Percentiles rank a stretch among this genome's conserved stretches.
These are phyloP conservation scores for Parascotia fuliginaria DNA, from an alignment of 2,888 invertebrate genomes.

Conservation along the genomic window DNA sequence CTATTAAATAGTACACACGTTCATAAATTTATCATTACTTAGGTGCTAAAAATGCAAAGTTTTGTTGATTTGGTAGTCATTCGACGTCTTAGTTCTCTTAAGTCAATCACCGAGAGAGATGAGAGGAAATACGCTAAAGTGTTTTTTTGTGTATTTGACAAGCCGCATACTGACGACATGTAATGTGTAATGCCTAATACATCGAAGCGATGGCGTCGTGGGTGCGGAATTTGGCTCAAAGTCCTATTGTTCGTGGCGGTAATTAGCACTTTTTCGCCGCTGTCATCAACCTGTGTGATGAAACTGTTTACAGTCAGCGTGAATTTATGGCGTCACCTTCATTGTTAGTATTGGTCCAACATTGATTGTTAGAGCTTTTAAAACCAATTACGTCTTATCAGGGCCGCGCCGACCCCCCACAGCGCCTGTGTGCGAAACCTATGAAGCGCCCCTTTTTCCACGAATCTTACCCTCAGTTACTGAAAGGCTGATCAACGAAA, in stretches of 20 bases:
- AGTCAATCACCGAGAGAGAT: not conserved
- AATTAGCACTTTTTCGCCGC: slow-evolving; percentile 75
- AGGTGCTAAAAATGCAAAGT: slow-evolving; percentile 13
- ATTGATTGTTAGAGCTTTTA: not conserved
- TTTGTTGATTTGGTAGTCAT: slow-evolving; percentile 7
- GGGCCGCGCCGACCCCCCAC: no score
- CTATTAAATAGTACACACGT: slow-evolving; percentile 43
- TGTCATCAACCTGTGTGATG: slow-evolving; percentile 65
- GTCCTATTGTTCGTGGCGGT: slow-evolving; percentile 52
- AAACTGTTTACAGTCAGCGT: slow-evolving; percentile 38
- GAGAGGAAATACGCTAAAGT: not conserved
- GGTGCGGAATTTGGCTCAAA: slow-evolving; percentile 51
- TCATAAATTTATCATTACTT: slow-evolving; percentile 38
- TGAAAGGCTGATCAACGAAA: no score
- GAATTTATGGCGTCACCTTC: slow-evolving; percentile 16
- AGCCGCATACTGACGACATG: slow-evolving; percentile 1
- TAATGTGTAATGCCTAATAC: slow-evolving; percentile 9
- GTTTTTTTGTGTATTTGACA: not conserved
- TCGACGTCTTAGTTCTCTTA: not conserved
- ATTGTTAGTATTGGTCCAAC: not conserved
- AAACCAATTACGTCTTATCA: not conserved
- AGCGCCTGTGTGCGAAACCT: no score
- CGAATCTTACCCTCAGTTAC: no score
- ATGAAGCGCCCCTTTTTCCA: no score
- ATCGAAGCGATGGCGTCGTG: slow-evolving; percentile 17